phyloP scores from a whole-genome alignment of 2,113 vertebrate genomes.

The Pycnonotus jocosus region DNA sequence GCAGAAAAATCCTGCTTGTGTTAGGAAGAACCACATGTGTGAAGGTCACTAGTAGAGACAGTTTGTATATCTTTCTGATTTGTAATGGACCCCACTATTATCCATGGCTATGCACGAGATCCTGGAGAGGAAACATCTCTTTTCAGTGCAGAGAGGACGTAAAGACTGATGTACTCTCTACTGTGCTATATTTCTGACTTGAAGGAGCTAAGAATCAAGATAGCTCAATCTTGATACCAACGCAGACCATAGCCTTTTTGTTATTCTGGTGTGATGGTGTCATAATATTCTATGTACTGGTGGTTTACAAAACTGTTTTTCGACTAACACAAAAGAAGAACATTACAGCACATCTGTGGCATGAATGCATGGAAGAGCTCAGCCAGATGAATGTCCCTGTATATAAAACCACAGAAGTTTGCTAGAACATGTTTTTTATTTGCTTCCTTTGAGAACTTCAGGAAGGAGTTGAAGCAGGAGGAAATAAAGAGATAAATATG shows the following conservation, averaged over 20 bases:
- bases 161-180: background rate
- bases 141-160: background rate
- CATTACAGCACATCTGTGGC: background rate
- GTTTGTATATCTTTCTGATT: background rate
- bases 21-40: background rate
- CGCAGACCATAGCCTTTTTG: background rate
- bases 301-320: background rate
- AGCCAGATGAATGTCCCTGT: background rate
- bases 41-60: background rate
- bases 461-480: background rate
- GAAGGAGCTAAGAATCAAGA: background rate
- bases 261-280: background rate
- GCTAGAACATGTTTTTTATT: conserved; percentile 21
- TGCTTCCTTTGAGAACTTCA: conserved; percentile 9
- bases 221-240: background rate
- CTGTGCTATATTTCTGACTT: background rate
- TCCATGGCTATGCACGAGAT: fast-evolving
- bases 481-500: conserved; percentile 1
- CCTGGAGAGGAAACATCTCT: background rate
- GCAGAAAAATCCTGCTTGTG: background rate
- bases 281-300: background rate
- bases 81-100: background rate
- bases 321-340: background rate
- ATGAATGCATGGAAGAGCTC: background rate
- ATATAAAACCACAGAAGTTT: background rate